Conservation (phyloP, 2,797 vertebrate genomes). For the Prunella strophiata region DNA sequence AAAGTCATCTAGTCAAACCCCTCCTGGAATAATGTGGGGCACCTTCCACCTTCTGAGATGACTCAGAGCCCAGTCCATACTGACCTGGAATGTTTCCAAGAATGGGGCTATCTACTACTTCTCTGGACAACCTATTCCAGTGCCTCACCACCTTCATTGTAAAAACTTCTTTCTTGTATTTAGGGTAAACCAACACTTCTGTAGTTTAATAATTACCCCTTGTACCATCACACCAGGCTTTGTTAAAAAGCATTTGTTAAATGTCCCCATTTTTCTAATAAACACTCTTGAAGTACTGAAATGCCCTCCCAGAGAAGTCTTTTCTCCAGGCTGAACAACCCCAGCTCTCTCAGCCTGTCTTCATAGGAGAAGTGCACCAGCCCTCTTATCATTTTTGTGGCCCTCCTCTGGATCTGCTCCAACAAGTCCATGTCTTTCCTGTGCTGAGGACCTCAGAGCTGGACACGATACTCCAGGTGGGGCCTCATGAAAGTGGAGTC, state of each 20-base stretch:
- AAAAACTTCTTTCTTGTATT: background rate
- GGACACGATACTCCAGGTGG: too few species aligned
- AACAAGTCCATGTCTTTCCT: background rate
- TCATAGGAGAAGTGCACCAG: background rate
- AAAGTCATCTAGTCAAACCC: accelerated
- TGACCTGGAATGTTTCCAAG: background rate
- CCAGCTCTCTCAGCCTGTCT: background rate
- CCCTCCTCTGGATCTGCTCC: background rate
- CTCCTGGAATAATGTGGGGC: background rate
- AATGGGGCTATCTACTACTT: background rate
- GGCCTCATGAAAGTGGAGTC: accelerated
- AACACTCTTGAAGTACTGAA: background rate
- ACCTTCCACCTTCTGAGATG: background rate
- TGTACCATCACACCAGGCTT: background rate
- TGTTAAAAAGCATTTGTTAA: background rate
- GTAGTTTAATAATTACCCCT: background rate
- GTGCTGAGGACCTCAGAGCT: background rate
- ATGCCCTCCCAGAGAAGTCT: background rate
- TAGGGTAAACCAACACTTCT: background rate
- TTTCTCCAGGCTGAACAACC: background rate
- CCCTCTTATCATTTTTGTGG: background rate
- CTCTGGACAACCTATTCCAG: background rate
- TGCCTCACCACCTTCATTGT: background rate
- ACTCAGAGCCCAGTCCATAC: background rate
- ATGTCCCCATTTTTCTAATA: background rate